Evolutionary conservation across 2,888 invertebrate species (phyloP).

Genomic region (Scaptomyza polygonia): DNA sequence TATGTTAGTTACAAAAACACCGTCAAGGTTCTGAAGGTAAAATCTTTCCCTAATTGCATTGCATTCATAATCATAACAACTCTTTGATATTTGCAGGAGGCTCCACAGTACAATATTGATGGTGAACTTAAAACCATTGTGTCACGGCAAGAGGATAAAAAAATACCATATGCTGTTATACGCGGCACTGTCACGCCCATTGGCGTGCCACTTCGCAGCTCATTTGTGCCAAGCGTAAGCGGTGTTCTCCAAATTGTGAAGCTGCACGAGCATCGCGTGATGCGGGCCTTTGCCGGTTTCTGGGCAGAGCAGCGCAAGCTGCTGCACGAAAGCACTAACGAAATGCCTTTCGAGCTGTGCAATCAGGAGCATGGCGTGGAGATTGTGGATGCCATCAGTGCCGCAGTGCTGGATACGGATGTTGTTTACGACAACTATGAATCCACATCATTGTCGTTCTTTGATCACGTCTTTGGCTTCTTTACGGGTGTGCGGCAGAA

Average conservation of each 20-base stretch:
- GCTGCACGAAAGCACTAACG: conserved; percentile 91
- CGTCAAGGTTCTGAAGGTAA: conserved; percentile 89
- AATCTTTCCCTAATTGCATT: conserved; percentile 1
- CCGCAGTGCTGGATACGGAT: conserved; percentile 90
- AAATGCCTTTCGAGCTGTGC: conserved; percentile 91
- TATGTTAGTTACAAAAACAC: conserved; percentile 91
- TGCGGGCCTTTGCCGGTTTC: conserved; percentile 93
- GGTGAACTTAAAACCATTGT: conserved; percentile 87
- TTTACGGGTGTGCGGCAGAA: conserved; percentile 92
- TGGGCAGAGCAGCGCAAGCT: conserved; percentile 93
- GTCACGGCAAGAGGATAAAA: conserved; percentile 87
- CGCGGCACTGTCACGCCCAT: conserved; percentile 91
- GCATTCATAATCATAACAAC: conserved; percentile 27
- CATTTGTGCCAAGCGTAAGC: conserved; percentile 89
- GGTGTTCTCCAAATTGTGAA: conserved; percentile 92
- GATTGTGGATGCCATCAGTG: conserved; percentile 90
- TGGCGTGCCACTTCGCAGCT: conserved; percentile 90
- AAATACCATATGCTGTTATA: conserved; percentile 90
- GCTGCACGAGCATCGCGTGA: conserved; percentile 91
- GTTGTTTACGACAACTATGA: conserved; percentile 92
- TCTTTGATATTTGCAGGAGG: conserved; percentile 85
- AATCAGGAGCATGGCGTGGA: conserved; percentile 88
- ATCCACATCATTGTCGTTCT: conserved; percentile 90
- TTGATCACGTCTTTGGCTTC: conserved; percentile 93
- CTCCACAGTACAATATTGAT: conserved; percentile 89